A percentile compares a stretch with the other conserved stretches of the same genome.
Evolutionary conservation across 2,113 vertebrate species (phyloP).

Genomic region (Panthera tigris): DNA sequence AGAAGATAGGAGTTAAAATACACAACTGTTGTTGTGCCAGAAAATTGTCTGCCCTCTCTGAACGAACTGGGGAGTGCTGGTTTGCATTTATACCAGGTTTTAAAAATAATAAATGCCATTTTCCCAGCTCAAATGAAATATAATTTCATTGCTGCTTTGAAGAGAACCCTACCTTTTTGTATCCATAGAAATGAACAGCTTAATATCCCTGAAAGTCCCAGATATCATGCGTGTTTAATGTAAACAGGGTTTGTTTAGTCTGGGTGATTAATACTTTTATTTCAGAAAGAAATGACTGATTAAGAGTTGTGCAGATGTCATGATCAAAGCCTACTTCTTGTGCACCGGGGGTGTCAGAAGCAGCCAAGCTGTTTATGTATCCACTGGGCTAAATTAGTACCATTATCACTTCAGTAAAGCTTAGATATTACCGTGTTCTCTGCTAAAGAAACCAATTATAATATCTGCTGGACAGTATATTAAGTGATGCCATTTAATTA

Average conservation of each 20-base stretch:
- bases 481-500: constrained; percentile 83
- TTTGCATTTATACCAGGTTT: constrained; percentile 52
- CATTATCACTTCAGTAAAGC: constrained; percentile 73
- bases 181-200: constrained; percentile 25
- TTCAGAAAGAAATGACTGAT: constrained; percentile 56
- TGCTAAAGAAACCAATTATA: constrained; percentile 78
- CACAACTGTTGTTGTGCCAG: constrained; percentile 60
- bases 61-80: constrained; percentile 63
- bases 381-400: constrained; percentile 73
- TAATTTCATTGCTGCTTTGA: constrained; percentile 49
- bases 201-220: background rate
- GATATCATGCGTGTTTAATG: constrained; percentile 7
- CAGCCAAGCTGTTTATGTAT: constrained; percentile 53
- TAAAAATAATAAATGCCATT: constrained; percentile 53
- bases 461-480: constrained; percentile 75
- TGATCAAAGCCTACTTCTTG: constrained; percentile 24
- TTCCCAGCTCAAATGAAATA: constrained; percentile 35
- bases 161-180: background rate
- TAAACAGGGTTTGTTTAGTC: constrained; percentile 57
- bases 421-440: constrained; percentile 55
- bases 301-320: background rate
- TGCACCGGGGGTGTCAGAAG: background rate
- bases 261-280: constrained; percentile 50
- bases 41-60: constrained; percentile 72
- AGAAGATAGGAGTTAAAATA: constrained; percentile 81